These are phyloP conservation scores for Amiota minor DNA, from an alignment of 2,888 invertebrate genomes.

Conservation along the genomic window DNA sequence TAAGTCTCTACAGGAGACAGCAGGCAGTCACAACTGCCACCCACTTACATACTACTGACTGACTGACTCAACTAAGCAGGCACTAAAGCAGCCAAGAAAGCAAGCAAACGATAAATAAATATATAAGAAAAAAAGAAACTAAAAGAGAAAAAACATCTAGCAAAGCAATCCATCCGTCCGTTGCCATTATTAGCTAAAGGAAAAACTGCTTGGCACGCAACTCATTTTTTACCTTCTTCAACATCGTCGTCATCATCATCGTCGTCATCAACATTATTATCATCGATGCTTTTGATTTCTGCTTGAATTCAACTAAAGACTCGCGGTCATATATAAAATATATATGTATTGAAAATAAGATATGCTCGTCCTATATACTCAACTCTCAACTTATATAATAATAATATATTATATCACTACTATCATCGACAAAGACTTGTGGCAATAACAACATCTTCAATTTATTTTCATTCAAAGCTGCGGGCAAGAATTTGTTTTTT, in stretches of 20 bases:
- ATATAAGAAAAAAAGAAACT: neutral
- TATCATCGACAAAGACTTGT: conserved; percentile 1
- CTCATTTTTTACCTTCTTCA: neutral
- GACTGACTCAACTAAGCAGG: too few relatives aligned
- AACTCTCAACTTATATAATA: conserved; percentile 1
- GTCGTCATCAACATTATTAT: neutral
- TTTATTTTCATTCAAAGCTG: conserved; percentile 16
- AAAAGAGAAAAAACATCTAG: neutral
- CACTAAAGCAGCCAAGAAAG: neutral
- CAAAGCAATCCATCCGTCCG: neutral
- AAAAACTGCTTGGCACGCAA: conserved; percentile 19
- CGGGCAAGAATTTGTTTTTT: conserved; percentile 4
- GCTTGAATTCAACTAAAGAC: neutral
- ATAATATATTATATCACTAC: conserved; percentile 7
- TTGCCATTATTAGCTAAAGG: neutral
- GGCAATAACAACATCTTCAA: conserved; percentile 18
- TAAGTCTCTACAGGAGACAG: neutral
- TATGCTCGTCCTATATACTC: neutral
- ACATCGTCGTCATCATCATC: neutral
- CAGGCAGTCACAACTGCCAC: neutral
- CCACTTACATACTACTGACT: too few relatives aligned
- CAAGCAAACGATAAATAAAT: conserved; percentile 9
- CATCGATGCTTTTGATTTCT: conserved; percentile 21
- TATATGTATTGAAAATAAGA: conserved; percentile 3
- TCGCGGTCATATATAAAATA: neutral